Evolutionary conservation across 2,888 invertebrate species (phyloP).

Genomic region (Apodemia zela): DNA sequence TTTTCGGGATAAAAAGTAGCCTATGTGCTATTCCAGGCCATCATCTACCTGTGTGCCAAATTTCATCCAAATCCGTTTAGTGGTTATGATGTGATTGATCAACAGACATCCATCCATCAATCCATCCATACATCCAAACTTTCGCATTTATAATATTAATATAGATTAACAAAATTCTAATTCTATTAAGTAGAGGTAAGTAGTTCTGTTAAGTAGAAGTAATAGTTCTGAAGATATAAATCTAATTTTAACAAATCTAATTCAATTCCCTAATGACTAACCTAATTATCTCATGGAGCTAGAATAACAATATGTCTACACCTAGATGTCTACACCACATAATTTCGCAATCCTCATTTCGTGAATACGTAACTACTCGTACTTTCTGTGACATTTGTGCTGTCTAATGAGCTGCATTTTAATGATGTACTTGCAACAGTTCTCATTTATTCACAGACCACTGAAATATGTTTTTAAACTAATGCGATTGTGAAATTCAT

Average conservation of each 20-base stretch:
- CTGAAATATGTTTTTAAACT: neutral
- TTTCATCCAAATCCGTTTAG: no score
- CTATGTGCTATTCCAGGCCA: no score
- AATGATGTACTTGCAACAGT: neutral
- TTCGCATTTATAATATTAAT: no score
- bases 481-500: neutral
- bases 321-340: neutral
- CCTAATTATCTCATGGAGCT: neutral
- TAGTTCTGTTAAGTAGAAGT: no score
- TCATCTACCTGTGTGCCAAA: no score
- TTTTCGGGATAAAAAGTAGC: no score
- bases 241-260: neutral
- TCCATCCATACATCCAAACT: no score
- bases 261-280: neutral
- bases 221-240: no score
- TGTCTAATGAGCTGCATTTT: conserved; percentile 2
- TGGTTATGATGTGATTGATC: no score
- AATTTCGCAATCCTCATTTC: neutral
- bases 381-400: neutral
- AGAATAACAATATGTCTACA: neutral
- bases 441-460: neutral
- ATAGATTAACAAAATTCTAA: no score
- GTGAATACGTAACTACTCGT: neutral
- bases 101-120: no score
- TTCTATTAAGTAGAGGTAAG: no score